Evolutionary conservation across 2,888 invertebrate species (phyloP), one percentile per base, ranked within the genome.

Genomic region (Nemotelus pantherinus): DNA sequence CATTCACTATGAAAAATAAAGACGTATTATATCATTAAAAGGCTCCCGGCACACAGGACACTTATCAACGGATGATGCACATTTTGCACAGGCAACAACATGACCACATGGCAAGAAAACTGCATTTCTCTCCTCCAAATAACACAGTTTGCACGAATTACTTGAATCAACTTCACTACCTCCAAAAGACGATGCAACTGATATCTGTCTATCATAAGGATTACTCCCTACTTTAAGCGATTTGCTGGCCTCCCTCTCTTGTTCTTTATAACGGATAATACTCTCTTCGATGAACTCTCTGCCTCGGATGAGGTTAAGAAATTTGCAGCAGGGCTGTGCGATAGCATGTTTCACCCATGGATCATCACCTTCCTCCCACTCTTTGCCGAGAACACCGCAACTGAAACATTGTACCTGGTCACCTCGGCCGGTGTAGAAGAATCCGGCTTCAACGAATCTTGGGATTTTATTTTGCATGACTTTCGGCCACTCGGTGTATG

Each of bases 21-120:
- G 72, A 68, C 80, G 10, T 39, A 53, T 68, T 71, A 80, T 79
- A 25, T 74, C 74, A 45, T 25, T 74, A 50, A 60, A 74, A 7
- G 60, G 74, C n/a, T 63, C 41, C 1, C 74, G 60, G 41, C 74
- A 80, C 65, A 75, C 91, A 7, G 95, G 94, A 87, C 96, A 97
- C 81, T 90, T 91, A 81, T 91, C 90, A 79, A 95, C 90, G 72
- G 93, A 91, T 44, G 94, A 90, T 39, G 95, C 94, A 89, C 97
- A 97, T 83, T 93, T 92, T 43, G 92, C 91, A 88, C 97, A 97
- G 65, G 95, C 92, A 76, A 95, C 93, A 83, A 96, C 92, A 88
- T 97, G 97, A 80, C 95, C 94, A 88, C 97, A 97, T 64, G 97
- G 97, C 82, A 96, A 89, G 88, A 97, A 96, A 81, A 94, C 93